A percentile compares a stretch with the other conserved stretches of the same genome.
These are phyloP conservation scores for Xylocopa sonorina DNA, from an alignment of 1,140 invertebrate genomes.

Conservation along the genomic window DNA sequence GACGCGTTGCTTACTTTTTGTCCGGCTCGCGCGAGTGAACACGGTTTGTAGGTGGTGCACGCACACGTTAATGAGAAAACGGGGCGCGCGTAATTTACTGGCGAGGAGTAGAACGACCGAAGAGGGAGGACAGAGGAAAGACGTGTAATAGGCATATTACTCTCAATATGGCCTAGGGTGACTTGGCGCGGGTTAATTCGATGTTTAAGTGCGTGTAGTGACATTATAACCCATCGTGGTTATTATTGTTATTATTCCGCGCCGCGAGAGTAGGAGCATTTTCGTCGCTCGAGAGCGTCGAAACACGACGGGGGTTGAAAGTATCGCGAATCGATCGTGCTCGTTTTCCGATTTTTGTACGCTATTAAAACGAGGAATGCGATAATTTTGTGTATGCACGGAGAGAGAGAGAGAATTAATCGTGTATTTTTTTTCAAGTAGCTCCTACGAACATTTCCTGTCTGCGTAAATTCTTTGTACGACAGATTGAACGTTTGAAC, in stretches of 20 bases:
- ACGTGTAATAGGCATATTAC: slow-evolving; percentile 66
- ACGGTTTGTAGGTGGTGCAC: slow-evolving; percentile 46
- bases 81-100: slow-evolving; percentile 66
- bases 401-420: background rate
- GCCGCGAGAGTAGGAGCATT: slow-evolving; percentile 14
- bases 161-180: slow-evolving; percentile 55
- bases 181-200: slow-evolving; percentile 60
- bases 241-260: slow-evolving; percentile 49
- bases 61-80: slow-evolving; percentile 64
- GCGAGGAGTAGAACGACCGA: slow-evolving; percentile 54
- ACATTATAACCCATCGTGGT: slow-evolving; percentile 32
- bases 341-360: slow-evolving; percentile 6
- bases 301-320: background rate
- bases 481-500: too few relatives aligned
- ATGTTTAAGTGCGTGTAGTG: slow-evolving; percentile 60
- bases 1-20: slow-evolving; percentile 26
- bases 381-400: background rate
- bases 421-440: background rate
- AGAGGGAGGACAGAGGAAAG: slow-evolving; percentile 67
- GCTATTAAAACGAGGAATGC: background rate
- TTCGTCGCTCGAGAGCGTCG: slow-evolving; percentile 2
- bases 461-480: too few relatives aligned
- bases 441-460: too few relatives aligned
- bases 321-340: background rate
- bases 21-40: slow-evolving; percentile 12